Conservation (phyloP, 1,140 invertebrate genomes). For the Hycleus cichorii region DNA sequence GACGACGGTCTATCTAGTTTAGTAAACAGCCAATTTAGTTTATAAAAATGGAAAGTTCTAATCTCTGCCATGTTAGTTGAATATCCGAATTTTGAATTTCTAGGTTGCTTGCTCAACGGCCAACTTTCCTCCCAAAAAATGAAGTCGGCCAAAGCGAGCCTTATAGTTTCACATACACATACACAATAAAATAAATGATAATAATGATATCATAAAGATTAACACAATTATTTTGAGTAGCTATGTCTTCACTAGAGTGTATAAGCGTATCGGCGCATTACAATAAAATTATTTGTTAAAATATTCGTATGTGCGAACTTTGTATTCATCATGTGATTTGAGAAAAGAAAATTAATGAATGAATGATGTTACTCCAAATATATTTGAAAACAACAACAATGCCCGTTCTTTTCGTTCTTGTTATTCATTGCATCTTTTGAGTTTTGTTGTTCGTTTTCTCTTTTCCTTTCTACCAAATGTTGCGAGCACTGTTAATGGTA, state of each 20-base stretch:
- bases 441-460: conserved; percentile 16
- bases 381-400: not conserved
- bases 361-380: conserved; percentile 24
- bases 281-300: conserved; percentile 11
- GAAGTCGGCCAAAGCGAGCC: too few species aligned
- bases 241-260: too few species aligned
- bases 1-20: conserved; percentile 35
- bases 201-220: too few species aligned
- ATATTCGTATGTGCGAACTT: not conserved
- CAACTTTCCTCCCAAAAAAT: not conserved
- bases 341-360: not conserved
- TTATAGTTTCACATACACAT: too few species aligned
- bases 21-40: conserved; percentile 22
- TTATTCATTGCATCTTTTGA: not conserved
- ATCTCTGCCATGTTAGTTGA: conserved; percentile 13
- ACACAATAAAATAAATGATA: too few species aligned
- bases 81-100: not conserved
- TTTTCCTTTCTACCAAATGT: conserved; percentile 1
- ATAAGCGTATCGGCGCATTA: conserved; percentile 5
- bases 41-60: conserved; percentile 20
- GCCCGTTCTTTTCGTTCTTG: not conserved
- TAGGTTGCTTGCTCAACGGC: not conserved
- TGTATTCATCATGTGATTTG: conserved; percentile 20
- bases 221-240: not conserved
- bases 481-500: conserved; percentile 12